These are phyloP conservation scores for Heliornis fulica DNA, from an alignment of 2,113 vertebrate genomes.

Conservation along the genomic window DNA sequence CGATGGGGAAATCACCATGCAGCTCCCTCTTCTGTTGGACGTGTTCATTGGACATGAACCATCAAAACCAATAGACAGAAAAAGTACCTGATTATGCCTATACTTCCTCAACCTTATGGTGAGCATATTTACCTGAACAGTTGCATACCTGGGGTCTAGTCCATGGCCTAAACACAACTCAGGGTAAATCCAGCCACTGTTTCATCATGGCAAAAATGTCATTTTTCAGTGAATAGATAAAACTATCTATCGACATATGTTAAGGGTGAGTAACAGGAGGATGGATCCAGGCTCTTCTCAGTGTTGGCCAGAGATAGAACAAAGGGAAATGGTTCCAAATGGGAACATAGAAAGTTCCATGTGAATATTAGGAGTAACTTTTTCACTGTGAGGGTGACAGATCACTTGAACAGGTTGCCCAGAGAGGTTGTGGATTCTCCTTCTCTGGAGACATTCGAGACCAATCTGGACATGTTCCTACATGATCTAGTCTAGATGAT, in stretches of 20 bases:
- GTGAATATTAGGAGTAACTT: too few species aligned
- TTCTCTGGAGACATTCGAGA: too few species aligned
- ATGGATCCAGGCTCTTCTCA: too few species aligned
- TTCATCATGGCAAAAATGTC: background rate
- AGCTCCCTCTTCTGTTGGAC: background rate
- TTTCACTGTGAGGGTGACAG: too few species aligned
- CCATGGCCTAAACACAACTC: background rate
- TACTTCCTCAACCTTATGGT: background rate
- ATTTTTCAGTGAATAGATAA: background rate
- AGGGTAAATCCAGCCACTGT: background rate
- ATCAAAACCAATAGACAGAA: background rate
- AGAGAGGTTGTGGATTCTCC: too few species aligned
- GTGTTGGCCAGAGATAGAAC: too few species aligned
- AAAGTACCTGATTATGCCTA: background rate
- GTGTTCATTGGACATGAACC: fast-evolving
- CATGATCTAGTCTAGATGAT: too few species aligned
- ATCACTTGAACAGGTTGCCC: too few species aligned
- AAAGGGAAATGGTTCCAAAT: too few species aligned
- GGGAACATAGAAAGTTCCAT: too few species aligned
- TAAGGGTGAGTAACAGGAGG: too few species aligned
- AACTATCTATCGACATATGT: background rate
- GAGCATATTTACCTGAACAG: background rate
- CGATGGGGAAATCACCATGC: background rate
- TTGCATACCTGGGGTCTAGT: background rate
- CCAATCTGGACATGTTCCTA: too few species aligned